Evolutionary conservation across 2,113 vertebrate species (phyloP).

Genomic region (Steatornis caripensis): DNA sequence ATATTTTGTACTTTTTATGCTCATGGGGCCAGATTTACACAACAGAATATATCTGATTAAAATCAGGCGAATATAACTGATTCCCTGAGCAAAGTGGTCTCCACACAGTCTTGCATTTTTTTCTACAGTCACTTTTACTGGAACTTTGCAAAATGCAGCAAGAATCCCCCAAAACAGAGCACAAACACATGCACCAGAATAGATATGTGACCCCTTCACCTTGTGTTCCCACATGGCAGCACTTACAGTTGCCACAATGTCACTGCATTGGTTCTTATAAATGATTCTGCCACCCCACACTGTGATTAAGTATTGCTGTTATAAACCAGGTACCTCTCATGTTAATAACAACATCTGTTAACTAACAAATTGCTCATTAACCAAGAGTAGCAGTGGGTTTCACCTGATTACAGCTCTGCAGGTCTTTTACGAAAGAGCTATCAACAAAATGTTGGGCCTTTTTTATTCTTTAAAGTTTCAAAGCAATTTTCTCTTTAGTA

Average conservation of each 20-base stretch:
- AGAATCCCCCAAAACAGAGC: not conserved
- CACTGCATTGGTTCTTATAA: not conserved
- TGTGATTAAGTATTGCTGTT: slow-evolving; percentile 70
- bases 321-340: slow-evolving; percentile 68
- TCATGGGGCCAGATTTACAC: not conserved
- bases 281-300: slow-evolving; percentile 32
- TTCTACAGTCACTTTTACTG: not conserved
- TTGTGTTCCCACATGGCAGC: slow-evolving; percentile 39
- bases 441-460: not conserved
- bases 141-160: not conserved
- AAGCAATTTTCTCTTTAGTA: slow-evolving; percentile 27
- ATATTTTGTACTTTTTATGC: not conserved
- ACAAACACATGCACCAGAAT: not conserved
- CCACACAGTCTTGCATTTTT: not conserved
- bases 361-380: slow-evolving; percentile 73
- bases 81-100: not conserved
- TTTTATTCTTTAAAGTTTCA: not conserved
- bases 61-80: not conserved
- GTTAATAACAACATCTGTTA: slow-evolving; percentile 69
- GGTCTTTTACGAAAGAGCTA: slow-evolving; percentile 20
- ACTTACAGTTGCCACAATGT: not conserved
- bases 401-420: slow-evolving; percentile 59
- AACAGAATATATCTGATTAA: not conserved
- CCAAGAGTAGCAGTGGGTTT: slow-evolving; percentile 57
- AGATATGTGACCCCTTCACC: not conserved